Base-by-base conservation (phyloP, 1,140 invertebrate species). In the Eueides isabella region DNA sequence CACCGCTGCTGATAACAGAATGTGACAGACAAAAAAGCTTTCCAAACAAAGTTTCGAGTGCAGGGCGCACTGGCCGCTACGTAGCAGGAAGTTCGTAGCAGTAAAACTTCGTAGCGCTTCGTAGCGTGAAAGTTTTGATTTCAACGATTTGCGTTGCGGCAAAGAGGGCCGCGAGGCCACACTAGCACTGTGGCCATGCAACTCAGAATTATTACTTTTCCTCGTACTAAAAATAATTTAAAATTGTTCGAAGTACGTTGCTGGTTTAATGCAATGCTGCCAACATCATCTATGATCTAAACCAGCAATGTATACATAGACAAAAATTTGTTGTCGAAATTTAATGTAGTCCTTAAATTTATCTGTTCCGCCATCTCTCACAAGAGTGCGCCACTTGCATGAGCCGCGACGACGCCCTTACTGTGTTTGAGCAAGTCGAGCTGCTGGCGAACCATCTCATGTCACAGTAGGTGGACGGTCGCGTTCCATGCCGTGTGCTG, bases 61-160 rank as follows among this genome's bases (percentile, higher is more conserved):
- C 87, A 86, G 81, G 85, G 84, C 84, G 86, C 88, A 89, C 85
- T 86, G 85, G 75, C 67, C 76, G 79, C 63, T 78, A 84, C 88
- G 91, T 93, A 93, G 91, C 90, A 92, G 91, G 90, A 93, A 93
- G 91, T 92, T 91, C 86, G 91, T 92, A 93, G 90, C 90, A 83
- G 87, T 89, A 90, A 91, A 92, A 92, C 89, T 92, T 92, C 89
- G 91, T 92, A 92, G 91, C 90, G 90, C 84, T 88, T 84, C 87
- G 90, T 92, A 92, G 91, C 90, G 91, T 92, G 91, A 92, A 92
- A 92, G 91, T 92, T 91, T 92, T 93, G 90, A 93, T 92, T 93
- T 92, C 91, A 92, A 93, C 91, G 90, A 93, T 92, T 92, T 91
- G 89, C 85, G 88, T 88, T 89, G 88, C 85, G 86, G 88, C 84